Percentiles rank a stretch among this genome's conserved stretches.
Conservation (phyloP, 2,797 vertebrate genomes). For the Sebastes aleutianus region DNA sequence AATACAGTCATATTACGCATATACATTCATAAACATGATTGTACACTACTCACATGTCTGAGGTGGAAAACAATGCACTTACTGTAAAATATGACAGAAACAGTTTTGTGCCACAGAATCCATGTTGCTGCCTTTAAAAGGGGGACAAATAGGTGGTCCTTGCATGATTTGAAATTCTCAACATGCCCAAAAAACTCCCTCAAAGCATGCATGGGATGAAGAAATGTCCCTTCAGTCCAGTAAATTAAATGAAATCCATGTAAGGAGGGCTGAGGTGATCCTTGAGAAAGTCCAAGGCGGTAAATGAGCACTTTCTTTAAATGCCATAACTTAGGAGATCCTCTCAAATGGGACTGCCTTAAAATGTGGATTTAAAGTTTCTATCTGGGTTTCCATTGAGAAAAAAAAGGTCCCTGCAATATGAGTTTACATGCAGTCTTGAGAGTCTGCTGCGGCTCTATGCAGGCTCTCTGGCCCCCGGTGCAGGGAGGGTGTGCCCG, state of each 20-base stretch:
- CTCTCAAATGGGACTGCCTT: neutral
- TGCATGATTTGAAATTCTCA: neutral
- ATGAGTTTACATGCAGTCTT: neutral
- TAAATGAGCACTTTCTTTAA: neutral
- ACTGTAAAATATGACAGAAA: neutral
- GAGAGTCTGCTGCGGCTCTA: conserved; percentile 65
- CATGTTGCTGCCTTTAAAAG: neutral
- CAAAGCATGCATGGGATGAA: neutral
- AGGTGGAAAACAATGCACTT: neutral
- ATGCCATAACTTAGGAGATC: neutral
- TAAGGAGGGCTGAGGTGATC: neutral
- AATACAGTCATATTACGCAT: neutral
- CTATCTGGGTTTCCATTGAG: neutral
- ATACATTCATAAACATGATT: conserved; percentile 13
- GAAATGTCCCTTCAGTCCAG: neutral
- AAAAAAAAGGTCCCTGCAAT: neutral
- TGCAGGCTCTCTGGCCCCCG: conserved; percentile 67
- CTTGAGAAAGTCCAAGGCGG: neutral
- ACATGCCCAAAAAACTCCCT: neutral
- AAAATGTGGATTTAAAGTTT: neutral
- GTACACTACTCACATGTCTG: neutral
- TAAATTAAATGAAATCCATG: neutral
- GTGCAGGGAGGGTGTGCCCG: conserved; percentile 38
- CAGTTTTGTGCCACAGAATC: neutral
- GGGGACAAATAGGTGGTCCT: neutral